Evolutionary conservation across 1,140 invertebrate species (phyloP), one percentile per base, ranked within the genome.

Genomic region (Centruroides sculpturatus): DNA sequence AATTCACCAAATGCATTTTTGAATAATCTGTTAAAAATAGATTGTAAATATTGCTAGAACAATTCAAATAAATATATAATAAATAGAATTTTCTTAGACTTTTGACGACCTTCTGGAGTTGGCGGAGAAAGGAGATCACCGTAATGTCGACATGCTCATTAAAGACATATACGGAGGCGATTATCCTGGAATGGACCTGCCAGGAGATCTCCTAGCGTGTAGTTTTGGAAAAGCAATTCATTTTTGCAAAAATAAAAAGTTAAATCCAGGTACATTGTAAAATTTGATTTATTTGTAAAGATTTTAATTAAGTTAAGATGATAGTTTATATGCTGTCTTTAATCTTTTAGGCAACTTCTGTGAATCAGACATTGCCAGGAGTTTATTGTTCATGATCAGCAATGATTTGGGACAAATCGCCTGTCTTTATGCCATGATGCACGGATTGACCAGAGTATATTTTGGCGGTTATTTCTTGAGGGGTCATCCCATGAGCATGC

Each of bases 381-480:
- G 83, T 74, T 74, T 88, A 10, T 69, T 88, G 35, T 80, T 85
- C 65, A 81, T 82, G 41, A 85, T 87, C 59, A 85, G 83, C 69
- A 87, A 87, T 70, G 84, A 87, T 69, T 85, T 88, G 63, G 85
- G 85, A 47, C 86, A 86, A 75, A 83, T 86, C 65, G 81, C 84
- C 47, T 84, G 78, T 71, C 76, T 86, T 3, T 83, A 86, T 69
- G 84, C 84, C 36, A 79, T 82, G 71, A 77, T 84, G 66, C 78
- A 84, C 69, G 77, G 80, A 58, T 71, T 84, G 62, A 78, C 80
- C 59, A 66, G 79, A 71, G 81, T 87, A 56, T 86, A 85, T 66
- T 87, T 87, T 75, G 85, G 85, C 50, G 85, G 86, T 23, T 87
- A 84, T 67, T 87, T 88, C 70, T 77, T 87, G 9, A 75, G 85